Base-by-base conservation (phyloP, 2,888 invertebrate genomes). In the Tenthredo notha region DNA sequence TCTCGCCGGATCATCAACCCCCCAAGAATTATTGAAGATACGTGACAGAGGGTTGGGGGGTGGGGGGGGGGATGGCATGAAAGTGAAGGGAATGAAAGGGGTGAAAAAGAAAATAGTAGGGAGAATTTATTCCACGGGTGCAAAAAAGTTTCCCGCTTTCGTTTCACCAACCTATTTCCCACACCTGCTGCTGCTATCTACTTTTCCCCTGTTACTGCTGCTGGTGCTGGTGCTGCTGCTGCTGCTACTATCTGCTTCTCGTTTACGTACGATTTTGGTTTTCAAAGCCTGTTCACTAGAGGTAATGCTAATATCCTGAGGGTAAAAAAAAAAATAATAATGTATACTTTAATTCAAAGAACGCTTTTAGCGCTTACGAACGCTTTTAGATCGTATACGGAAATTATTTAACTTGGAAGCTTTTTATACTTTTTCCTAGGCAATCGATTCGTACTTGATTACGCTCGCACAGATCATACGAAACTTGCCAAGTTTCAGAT, bases 1-100 rank as follows among this genome's bases (percentile, higher is more conserved):
- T 67, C 83, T 67, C 29, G 43, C 47, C 83, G 83, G 83, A 83
- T 83, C 25, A 83, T 83, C 83, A 83, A 67, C 61, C 58, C 58
- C 61, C 37, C 2, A 83, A 83, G 83, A 83, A 83, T 83, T 83
- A 83, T 83, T 61, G 50, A 83, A 67, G 83, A 83, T 83, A 83
- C 83, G 83, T 83, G 83, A 83, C n/a, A n/a, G n/a, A n/a, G n/a
- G n/a, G n/a, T n/a, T n/a, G n/a, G 37, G 40, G 40, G 33, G 10
- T 9, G 61, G 21, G 3, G 5, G 37, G 21, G 58, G 40, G 40
- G 40, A 15, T 33, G 58, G 58, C 4, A 77, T n/a, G 77, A 54
- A 77, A 43, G 75, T 43, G n/a, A 47, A 47, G 75, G 33, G 70
- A 70, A 70, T 70, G 18, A 70, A 70, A 70, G 75, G 75, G 75